phyloP scores from a whole-genome alignment of 2,797 vertebrate species.

The Hippoglossus hippoglossus region DNA sequence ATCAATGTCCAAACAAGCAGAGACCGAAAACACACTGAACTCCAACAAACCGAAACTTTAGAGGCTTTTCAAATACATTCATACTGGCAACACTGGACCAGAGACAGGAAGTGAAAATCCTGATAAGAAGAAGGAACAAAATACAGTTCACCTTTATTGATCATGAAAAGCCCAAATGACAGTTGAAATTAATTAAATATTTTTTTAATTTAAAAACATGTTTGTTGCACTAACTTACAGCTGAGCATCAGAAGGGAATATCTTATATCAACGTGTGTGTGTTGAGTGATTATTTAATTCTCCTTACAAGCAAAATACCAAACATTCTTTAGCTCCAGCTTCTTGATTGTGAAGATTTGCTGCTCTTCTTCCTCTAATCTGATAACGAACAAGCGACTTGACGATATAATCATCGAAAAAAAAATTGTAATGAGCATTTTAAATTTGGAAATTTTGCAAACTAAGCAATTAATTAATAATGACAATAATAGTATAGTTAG shows the following conservation, averaged over 20 bases:
- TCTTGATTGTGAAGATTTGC: too few relatives aligned
- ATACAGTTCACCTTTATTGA: conserved; percentile 1
- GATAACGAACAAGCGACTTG: background rate
- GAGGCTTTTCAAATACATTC: conserved; percentile 28
- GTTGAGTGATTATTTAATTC: too few relatives aligned
- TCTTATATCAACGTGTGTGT: too few relatives aligned
- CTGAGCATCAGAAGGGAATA: too few relatives aligned
- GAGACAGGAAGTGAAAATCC: background rate
- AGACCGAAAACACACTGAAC: conserved; percentile 15
- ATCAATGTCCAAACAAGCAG: conserved; percentile 19
- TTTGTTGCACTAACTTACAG: too few relatives aligned
- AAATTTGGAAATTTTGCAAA: too few relatives aligned
- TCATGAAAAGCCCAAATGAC: too few relatives aligned
- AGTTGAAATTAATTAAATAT: too few relatives aligned
- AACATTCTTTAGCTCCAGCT: too few relatives aligned
- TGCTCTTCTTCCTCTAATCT: too few relatives aligned
- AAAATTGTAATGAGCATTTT: background rate
- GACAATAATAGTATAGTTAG: background rate
- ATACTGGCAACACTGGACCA: conserved; percentile 24
- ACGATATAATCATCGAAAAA: background rate
- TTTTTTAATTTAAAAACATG: too few relatives aligned
- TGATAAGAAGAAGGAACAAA: conserved; percentile 3
- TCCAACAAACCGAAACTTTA: conserved; percentile 23
- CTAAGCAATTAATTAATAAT: background rate
- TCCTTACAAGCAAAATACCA: too few relatives aligned